Evolutionary conservation across 2,888 invertebrate genomes (phyloP), one percentile per base, ranked within the genome.

Genomic region (Lasioglossum lativentre): DNA sequence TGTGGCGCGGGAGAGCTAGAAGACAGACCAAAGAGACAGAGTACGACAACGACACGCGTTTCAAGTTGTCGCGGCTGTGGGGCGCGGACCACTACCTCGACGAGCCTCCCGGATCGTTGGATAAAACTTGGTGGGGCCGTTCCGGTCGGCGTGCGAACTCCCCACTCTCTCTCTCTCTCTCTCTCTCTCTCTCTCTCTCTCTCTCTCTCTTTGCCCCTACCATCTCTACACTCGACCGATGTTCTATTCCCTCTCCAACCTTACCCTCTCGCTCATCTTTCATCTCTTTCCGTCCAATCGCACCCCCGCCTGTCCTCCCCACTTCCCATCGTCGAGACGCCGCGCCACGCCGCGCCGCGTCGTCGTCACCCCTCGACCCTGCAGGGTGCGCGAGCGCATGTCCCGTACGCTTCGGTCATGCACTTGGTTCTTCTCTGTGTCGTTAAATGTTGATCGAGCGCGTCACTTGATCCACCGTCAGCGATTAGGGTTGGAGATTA

Each of bases 101-200:
- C 94, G 93, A 93, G 93, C 93, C 93, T 92, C 94, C 95, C 94
- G 94, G 95, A 95, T 94, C 95, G 95, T 94, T 94, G 92, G 93
- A 93, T 92, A 93, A 94, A 94, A 94, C 94, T 94, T 92, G 91
- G 91, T 90, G 91, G 92, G 91, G 94, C 94, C 89, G 91, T 94
- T 94, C 94, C 93, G 91, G 92, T 91, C 92, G 92, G 91, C 94
- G 94, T 93, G 90, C 94, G 87, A 92, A 91, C 94, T 93, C 94
- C 94, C 94, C 86, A 83, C 90, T 87, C 89, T 79, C 79, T 75
- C 81, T 77, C 38, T 40, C 40, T 42, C 42, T 19, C 42, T 42
- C 45, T 45, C 45, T n/a, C n/a, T n/a, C n/a, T n/a, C n/a, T n/a
- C n/a, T n/a, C n/a, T n/a, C n/a, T n/a, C 90, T 87, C 89, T 79